Base-by-base conservation (phyloP, 2,113 vertebrate species). In the Takifugu bimaculatus region DNA sequence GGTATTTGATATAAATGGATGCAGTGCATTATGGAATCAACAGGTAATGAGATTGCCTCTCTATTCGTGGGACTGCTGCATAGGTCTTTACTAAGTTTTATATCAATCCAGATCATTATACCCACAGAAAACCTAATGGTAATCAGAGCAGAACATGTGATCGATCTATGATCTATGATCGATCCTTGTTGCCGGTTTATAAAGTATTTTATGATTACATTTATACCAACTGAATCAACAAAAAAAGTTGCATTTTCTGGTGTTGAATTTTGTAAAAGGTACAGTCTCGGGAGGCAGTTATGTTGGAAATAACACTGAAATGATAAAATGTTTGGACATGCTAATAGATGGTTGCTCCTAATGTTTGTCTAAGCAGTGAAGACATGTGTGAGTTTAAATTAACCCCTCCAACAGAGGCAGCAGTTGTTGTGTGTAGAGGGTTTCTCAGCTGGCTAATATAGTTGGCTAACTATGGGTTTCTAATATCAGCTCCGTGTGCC, bases 401-500 rank as follows among this genome's bases (percentile, higher is more conserved):
- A 39, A 3, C 35, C 35, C 35, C 35, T 39, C 35, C 29, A 50
- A 57, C 54, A 65, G 62, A 49, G 35, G 57, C 60, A 71, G 56
- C 70, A 59, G 65, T 54, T 53, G 48, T 62, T 45, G 47, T 55
- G 57, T 47, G 44, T 43, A 56, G 48, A 61, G 44, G 49, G 57
- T 15, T 2, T 20, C 42, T 60, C 55, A 57, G 68, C 61, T 54
- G 65, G 54, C 45, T 39, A 25, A n/a, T 28, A 47, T 43, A 59
- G 61, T 65, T 54, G 39, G 51, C 44, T 54, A 60, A 51, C 54
- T 50, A 3, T 56, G 52, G 57, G 70, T 74, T 68, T 81, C 68
- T 64, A 75, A 64, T 75, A 82, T 75, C 70, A 79, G n/a, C 50
- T 72, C 66, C 54, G 72, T 80, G 77, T 72, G 54, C 70, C 65